Percentiles rank a stretch among this genome's conserved stretches.
These are phyloP conservation scores for Atractosteus spatula DNA, from an alignment of 2,113 vertebrate genomes.

Conservation along the genomic window DNA sequence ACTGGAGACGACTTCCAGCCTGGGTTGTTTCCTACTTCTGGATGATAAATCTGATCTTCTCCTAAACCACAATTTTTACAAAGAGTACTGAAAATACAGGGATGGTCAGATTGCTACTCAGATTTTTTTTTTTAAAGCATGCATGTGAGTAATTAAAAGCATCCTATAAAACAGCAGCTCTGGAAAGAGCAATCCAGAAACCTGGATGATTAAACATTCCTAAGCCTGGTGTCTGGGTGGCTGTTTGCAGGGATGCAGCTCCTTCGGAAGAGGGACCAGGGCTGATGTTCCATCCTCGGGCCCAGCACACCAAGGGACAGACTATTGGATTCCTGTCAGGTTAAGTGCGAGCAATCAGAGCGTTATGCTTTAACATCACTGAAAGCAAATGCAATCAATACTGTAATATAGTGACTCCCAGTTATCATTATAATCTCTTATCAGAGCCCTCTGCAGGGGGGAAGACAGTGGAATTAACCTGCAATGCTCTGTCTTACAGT, in stretches of 20 bases:
- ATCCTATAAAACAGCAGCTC: no score
- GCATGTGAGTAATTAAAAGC: no score
- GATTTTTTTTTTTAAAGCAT: no score
- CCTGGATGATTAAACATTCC: background rate
- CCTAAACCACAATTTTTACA: no score
- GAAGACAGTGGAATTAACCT: background rate
- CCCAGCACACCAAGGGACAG: conserved; percentile 24
- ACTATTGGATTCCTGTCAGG: conserved; percentile 59
- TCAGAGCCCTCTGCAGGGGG: conserved; percentile 35
- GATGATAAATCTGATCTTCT: no score
- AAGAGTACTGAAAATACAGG: no score
- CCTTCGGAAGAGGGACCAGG: background rate
- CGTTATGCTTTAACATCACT: conserved; percentile 43
- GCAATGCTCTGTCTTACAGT: no score
- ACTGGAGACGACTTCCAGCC: no score
- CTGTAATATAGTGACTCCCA: conserved; percentile 50
- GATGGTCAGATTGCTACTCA: no score
- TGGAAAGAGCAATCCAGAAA: no score
- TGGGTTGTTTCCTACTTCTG: no score
- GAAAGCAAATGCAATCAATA: conserved; percentile 52
- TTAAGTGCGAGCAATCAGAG: conserved; percentile 54
- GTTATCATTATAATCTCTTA: conserved; percentile 60
- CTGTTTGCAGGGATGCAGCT: background rate
- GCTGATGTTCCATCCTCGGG: background rate
- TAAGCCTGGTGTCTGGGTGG: background rate